Evolutionary conservation across 1,140 invertebrate species (phyloP), one percentile per base, ranked within the genome.

Genomic region (Bombus vancouverensis): DNA sequence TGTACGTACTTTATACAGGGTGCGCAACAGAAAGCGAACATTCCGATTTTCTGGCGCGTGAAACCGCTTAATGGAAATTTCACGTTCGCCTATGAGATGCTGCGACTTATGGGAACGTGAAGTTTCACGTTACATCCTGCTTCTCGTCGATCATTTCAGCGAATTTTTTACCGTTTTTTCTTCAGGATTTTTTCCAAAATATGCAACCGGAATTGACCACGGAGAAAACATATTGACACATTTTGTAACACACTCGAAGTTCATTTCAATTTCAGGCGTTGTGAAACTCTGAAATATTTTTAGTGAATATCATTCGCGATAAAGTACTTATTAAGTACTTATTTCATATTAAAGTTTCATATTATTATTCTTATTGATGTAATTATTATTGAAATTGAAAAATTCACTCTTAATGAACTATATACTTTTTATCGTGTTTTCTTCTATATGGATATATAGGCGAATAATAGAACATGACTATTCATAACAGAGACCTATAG

Each of bases 1-100:
- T 62, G 70, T 65, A 53, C n/a, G 39, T 65, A 81, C 62, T 47
- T 78, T 88, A 70, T 73, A 74, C 82, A 66, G 70, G 87, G 53
- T 74, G 79, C 75, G 47, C 59, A 59, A 44, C 28, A n/a, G 71
- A 85, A 80, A 81, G 18, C n/a, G 74, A 70, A 32, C 71, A 15
- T 39, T 34, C 44, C 34, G 53, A 81, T 65, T 75, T 65, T 42
- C 81, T 37, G 68, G 9, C 28, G 34, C 47, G 71, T 59, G 42
- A 42, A 78, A 78, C 57, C 28, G 37, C 9, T 34, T 32, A 39
- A 42, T 42, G 59, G 62, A 28, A 65, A 37, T 42, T 44, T 73
- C 71, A 44, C 71, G 71, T 42, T 32, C 37, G 9, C 37, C 66
- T 34, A 76, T 57, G 15, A 12, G 8, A 47, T 12, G 28, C 28